Evolutionary conservation across 2,888 invertebrate species (phyloP).

Genomic region (Amphipoea lucens): DNA sequence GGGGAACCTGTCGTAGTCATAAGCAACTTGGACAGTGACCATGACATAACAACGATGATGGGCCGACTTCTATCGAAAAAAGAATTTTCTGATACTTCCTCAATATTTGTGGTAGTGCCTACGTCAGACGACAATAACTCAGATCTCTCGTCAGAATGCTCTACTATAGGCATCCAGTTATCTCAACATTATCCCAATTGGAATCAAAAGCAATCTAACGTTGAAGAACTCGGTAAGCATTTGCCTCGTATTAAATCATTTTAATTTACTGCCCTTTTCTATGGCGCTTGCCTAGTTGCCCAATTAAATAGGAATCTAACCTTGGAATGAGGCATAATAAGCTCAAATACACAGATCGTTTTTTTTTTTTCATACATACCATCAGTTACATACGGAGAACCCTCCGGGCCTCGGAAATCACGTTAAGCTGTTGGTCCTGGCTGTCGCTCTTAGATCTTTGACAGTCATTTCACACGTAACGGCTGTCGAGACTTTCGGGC

Average conservation of each 20-base stretch:
- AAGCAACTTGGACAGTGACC: constrained; percentile 66
- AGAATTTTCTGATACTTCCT: constrained; percentile 67
- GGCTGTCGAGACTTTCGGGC: background rate
- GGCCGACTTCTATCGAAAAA: constrained; percentile 67
- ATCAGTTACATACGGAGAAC: background rate
- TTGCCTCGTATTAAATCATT: background rate
- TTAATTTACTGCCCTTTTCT: background rate
- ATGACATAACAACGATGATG: constrained; percentile 67
- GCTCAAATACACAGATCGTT: background rate
- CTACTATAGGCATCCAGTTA: constrained; percentile 46
- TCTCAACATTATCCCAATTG: constrained; percentile 31
- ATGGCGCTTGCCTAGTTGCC: background rate
- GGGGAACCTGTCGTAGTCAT: constrained; percentile 64
- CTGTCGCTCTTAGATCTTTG: background rate
- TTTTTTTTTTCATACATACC: background rate
- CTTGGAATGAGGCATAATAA: background rate
- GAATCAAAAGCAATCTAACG: constrained; percentile 1
- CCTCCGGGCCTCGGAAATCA: background rate
- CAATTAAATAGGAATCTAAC: background rate
- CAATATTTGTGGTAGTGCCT: constrained; percentile 74
- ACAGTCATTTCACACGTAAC: background rate
- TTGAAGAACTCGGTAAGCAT: constrained; percentile 22
- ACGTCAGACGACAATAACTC: constrained; percentile 69
- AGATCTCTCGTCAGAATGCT: constrained; percentile 16
- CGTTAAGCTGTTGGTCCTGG: background rate